Conservation (phyloP, 2,113 vertebrate genomes). For the Coracopsis vasa region DNA sequence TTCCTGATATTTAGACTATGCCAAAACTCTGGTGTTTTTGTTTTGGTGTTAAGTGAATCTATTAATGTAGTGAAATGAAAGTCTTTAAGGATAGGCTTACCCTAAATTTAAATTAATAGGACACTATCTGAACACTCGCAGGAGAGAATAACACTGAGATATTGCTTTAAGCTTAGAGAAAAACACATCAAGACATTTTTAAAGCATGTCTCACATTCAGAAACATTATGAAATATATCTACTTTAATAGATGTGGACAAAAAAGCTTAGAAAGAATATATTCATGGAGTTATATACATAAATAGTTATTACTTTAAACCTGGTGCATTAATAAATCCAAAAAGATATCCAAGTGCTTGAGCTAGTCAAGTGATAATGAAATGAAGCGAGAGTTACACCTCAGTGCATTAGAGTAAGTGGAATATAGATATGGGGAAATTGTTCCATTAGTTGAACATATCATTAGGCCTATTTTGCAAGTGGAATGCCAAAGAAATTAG, state of each 20-base stretch:
- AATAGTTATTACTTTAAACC: constrained; percentile 59
- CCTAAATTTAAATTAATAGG: neutral
- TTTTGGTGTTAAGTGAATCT: neutral
- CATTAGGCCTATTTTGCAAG: constrained; percentile 48
- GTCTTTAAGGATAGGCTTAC: neutral
- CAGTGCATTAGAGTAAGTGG: constrained; percentile 59
- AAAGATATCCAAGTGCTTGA: constrained; percentile 42
- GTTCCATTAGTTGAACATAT: constrained; percentile 57
- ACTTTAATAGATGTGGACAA: neutral
- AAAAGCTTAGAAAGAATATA: constrained; percentile 46
- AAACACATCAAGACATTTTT: neutral
- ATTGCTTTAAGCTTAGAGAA: neutral
- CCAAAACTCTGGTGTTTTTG: neutral
- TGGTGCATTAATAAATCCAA: constrained; percentile 49
- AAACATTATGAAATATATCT: constrained; percentile 7
- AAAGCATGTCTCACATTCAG: neutral
- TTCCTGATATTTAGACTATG: neutral
- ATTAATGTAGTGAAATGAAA: neutral
- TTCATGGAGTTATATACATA: constrained; percentile 46
- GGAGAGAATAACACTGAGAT: neutral
- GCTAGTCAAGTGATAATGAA: constrained; percentile 66
- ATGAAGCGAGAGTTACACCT: constrained; percentile 48
- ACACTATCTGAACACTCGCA: neutral
- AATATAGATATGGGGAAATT: constrained; percentile 57
- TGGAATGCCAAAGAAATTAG: constrained; percentile 53